A percentile compares a stretch with the other conserved stretches of the same genome.
Evolutionary conservation across 2,888 invertebrate species (phyloP).

Genomic region (Hoplodrina ambigua): DNA sequence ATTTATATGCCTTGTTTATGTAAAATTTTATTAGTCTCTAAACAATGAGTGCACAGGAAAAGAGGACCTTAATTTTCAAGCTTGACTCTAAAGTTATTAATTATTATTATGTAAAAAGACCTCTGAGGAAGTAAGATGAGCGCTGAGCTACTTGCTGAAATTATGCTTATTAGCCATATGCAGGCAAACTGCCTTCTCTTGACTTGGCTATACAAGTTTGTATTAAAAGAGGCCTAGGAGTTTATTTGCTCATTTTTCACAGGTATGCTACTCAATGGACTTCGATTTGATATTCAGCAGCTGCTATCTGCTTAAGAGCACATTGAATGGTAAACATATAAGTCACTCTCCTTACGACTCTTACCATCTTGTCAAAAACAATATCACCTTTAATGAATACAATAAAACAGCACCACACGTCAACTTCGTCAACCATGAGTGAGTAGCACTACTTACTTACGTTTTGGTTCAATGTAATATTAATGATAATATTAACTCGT

Average conservation of each 20-base stretch:
- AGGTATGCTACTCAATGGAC: slow-evolving; percentile 75
- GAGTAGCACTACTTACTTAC: slow-evolving; percentile 51
- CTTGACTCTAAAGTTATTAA: too few relatives aligned
- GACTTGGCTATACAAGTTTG: too few relatives aligned
- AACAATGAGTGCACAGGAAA: too few relatives aligned
- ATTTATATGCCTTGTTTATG: too few relatives aligned
- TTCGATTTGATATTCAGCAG: slow-evolving; percentile 77
- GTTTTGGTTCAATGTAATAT: neutral
- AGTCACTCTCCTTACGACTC: slow-evolving; percentile 36
- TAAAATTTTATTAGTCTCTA: too few relatives aligned
- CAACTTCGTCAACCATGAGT: slow-evolving; percentile 63
- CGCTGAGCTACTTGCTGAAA: too few relatives aligned
- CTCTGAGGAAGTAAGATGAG: too few relatives aligned
- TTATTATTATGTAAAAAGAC: too few relatives aligned
- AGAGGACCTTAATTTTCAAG: too few relatives aligned
- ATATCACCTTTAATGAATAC: slow-evolving; percentile 58
- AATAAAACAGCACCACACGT: slow-evolving; percentile 45
- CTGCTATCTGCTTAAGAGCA: slow-evolving; percentile 73
- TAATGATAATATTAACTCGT: neutral
- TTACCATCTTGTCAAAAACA: slow-evolving; percentile 65
- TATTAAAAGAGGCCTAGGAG: too few relatives aligned
- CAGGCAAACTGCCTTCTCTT: too few relatives aligned
- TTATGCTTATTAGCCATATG: too few relatives aligned
- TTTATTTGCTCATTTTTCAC: slow-evolving; percentile 28
- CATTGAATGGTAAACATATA: slow-evolving; percentile 21